Evolutionary conservation across 2,797 vertebrate species (phyloP), one percentile per base, ranked within the genome.

Genomic region (Leptodactylus fallax): DNA sequence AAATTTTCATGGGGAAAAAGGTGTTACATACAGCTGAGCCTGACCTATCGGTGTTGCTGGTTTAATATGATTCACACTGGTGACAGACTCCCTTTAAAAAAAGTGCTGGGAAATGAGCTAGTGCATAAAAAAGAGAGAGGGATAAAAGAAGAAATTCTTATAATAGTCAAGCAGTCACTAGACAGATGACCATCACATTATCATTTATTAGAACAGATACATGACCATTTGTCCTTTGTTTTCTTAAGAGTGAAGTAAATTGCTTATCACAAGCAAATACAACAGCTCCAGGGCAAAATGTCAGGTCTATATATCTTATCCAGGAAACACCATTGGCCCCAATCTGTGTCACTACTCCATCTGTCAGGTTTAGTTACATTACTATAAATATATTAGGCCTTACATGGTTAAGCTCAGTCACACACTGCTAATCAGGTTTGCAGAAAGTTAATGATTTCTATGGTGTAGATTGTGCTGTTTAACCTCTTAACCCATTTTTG

Each of bases 361-460:
- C 27, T 17, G n/a, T 17, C 10, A 16, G 27, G 12, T 53, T n/a
- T 23, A 23, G 53, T 17, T 19, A 10, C 13, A 21, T 63, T 49
- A 13, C 19, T 16, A 49, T 49, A 47, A 47, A 47, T 49, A 47
- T 12, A 74, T 74, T 47, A 49, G 21, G 72, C n/a, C 72, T 69
- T 14, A 27, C 21, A 25, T 65, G 45, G 45, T 80, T 36, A 80
- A 80, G 23, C 79, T 16, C 53, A 83, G n/a, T 69, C 81, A 53
- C 63, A 25, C 63, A 69, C 16, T 83, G 49, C 47, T 83, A 69
- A 55, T 36, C 49, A 67, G 14, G 16, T 1, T n/a, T 69, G n/a
- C 25, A 49, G 60, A 69, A 69, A 83, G 81, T 83, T 83, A 83
- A 83, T 83, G 23, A 83, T 67, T 83, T 69, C 63, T 49, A 27